phyloP scores from a whole-genome alignment of 2,113 vertebrate genomes.

The Lichenostomus cassidix region DNA sequence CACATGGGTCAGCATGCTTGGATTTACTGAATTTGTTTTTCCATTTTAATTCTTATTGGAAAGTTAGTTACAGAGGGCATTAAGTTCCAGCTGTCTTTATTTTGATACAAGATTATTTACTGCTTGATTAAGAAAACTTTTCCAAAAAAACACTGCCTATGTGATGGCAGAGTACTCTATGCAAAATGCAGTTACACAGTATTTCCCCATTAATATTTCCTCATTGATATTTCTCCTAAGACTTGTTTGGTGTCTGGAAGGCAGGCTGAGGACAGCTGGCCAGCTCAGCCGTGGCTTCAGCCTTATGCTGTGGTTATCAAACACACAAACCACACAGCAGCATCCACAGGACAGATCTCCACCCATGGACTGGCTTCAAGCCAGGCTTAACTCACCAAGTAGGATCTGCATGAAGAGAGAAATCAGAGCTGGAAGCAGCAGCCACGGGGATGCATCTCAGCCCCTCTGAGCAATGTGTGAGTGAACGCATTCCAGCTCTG shows the following conservation, averaged over 20 bases:
- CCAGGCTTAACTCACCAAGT: background rate
- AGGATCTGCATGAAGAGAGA: background rate
- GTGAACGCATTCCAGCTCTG: accelerated
- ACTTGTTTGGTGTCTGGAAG: background rate
- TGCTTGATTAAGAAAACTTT: background rate
- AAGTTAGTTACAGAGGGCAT: background rate
- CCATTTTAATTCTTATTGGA: background rate
- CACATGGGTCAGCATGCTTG: background rate
- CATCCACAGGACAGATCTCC: accelerated
- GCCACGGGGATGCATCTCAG: accelerated
- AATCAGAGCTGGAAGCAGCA: background rate
- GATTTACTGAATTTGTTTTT: background rate
- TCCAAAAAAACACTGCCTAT: background rate
- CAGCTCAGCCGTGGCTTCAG: background rate
- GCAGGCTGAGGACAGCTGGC: background rate
- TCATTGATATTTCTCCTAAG: background rate
- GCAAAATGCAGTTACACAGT: background rate
- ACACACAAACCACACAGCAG: background rate
- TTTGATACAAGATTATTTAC: background rate
- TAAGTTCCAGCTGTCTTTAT: background rate
- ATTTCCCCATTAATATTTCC: background rate
- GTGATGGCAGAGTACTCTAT: background rate
- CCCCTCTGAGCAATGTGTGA: background rate
- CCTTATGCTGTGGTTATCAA: background rate
- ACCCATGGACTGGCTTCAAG: background rate